Conservation (phyloP, 2,888 invertebrate genomes). For the Limnephilus lunatus region DNA sequence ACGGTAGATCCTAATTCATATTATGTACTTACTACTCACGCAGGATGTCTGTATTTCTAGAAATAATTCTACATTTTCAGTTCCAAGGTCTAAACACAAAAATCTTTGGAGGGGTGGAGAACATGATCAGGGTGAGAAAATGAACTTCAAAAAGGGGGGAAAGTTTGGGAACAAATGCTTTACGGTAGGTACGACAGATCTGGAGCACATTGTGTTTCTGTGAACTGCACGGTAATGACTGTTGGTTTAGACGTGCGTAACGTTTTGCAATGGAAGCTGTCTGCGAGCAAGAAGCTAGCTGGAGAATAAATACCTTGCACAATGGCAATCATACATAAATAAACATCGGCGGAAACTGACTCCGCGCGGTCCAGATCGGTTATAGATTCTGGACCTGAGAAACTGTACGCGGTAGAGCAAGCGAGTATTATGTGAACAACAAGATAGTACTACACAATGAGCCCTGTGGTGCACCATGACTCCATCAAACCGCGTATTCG, state of each 20-base stretch:
- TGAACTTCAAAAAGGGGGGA: too few relatives aligned
- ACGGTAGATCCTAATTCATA: too few relatives aligned
- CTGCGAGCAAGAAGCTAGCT: not conserved
- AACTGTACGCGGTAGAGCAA: not conserved
- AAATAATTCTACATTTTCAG: too few relatives aligned
- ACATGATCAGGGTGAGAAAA: too few relatives aligned
- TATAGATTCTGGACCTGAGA: not conserved
- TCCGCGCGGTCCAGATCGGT: not conserved
- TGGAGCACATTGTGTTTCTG: slow-evolving; percentile 2
- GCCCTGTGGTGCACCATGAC: not conserved
- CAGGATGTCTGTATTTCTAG: too few relatives aligned
- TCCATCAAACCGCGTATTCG: not conserved
- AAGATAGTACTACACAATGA: not conserved
- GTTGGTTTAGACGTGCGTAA: not conserved
- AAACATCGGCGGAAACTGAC: not conserved
- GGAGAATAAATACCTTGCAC: not conserved
- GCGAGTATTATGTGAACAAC: not conserved
- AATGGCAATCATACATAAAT: not conserved
- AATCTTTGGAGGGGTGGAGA: too few relatives aligned
- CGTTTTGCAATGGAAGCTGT: not conserved
- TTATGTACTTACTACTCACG: too few relatives aligned
- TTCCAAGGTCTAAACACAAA: too few relatives aligned
- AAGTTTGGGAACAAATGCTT: not conserved
- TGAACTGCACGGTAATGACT: not conserved
- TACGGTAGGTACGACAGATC: not conserved